A percentile compares a stretch with the other conserved stretches of the same genome.
Conservation (phyloP, 2,113 vertebrate species). For the Galemys pyrenaicus region DNA sequence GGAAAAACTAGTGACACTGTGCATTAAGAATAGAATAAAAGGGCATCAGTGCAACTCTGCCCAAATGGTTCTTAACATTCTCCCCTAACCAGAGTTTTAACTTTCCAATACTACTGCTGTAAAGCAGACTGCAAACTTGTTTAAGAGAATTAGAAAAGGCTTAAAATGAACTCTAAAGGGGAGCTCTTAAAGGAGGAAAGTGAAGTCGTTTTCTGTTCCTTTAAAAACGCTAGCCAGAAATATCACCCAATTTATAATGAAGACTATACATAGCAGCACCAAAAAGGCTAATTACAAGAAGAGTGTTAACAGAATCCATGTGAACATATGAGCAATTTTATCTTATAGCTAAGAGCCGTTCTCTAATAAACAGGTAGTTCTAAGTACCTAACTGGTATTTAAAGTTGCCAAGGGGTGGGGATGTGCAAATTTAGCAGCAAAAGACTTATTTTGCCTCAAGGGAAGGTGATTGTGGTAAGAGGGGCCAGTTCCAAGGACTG, state of each 20-base stretch:
- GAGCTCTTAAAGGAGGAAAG: constrained; percentile 1
- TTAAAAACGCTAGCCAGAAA: constrained; percentile 56
- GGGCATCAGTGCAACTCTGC: background rate
- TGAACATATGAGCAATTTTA: background rate
- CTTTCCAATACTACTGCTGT: background rate
- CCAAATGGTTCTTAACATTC: background rate
- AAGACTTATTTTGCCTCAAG: constrained; percentile 70
- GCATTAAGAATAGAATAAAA: constrained; percentile 69
- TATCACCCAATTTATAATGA: constrained; percentile 5
- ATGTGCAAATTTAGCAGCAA: constrained; percentile 75
- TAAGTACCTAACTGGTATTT: constrained; percentile 28
- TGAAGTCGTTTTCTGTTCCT: constrained; percentile 32
- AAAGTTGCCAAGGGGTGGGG: constrained; percentile 55
- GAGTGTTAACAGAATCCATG: constrained; percentile 2
- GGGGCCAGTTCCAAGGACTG: constrained; percentile 83
- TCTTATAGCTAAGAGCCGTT: constrained; percentile 45
- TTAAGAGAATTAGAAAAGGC: constrained; percentile 38
- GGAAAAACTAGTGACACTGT: constrained; percentile 70
- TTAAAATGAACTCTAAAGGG: background rate
- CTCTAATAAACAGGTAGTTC: background rate
- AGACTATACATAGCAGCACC: constrained; percentile 49
- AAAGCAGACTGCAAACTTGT: constrained; percentile 35
- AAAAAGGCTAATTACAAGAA: constrained; percentile 47
- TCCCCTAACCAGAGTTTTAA: background rate
- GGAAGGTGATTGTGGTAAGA: constrained; percentile 84